Conservation (phyloP, 2,888 invertebrate species). For the Conomelus anceps region DNA sequence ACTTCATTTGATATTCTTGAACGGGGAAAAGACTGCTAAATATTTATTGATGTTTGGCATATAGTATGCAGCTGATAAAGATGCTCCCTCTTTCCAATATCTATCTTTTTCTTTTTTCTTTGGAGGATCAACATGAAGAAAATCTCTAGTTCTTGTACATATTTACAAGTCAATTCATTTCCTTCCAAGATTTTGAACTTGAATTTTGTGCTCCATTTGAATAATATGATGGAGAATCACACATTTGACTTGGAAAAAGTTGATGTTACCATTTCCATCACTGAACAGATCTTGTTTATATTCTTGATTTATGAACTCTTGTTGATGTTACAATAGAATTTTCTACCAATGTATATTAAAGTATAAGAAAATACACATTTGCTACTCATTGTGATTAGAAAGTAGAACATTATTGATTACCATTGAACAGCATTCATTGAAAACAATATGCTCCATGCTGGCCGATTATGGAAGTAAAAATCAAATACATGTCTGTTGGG, state of each 20-base stretch:
- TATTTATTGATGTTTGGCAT: neutral
- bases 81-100: neutral
- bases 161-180: neutral
- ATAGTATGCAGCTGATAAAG: neutral
- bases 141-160: neutral
- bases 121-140: neutral
- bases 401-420: too few species aligned
- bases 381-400: too few species aligned
- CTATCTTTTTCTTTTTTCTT: neutral
- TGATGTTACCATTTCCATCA: neutral
- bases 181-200: neutral
- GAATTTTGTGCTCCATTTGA: neutral
- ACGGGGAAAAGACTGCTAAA: neutral
- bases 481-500: too few species aligned
- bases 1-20: neutral
- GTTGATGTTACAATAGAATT: too few species aligned
- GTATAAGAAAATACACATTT: too few species aligned
- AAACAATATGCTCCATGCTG: too few species aligned
- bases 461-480: too few species aligned
- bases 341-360: too few species aligned
- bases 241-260: neutral
- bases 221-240: neutral
- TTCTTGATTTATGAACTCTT: too few species aligned
- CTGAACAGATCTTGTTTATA: too few species aligned
- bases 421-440: too few species aligned